phyloP scores from a whole-genome alignment of 2,113 vertebrate species.

The Scalopus aquaticus region DNA sequence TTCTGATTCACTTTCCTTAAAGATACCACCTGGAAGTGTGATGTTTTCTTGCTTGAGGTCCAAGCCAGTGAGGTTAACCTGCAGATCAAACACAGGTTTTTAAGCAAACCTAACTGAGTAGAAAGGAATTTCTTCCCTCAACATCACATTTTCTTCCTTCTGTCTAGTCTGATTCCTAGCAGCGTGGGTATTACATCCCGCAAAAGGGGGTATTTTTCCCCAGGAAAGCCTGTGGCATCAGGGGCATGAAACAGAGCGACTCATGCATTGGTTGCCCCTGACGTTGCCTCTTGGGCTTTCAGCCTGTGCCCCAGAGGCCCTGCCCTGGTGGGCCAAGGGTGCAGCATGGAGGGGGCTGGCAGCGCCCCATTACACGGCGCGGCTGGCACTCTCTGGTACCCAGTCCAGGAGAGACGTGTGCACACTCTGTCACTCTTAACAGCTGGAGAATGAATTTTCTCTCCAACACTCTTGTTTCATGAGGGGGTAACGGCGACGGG shows the following conservation, averaged over 20 bases:
- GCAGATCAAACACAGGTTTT: conserved; percentile 3
- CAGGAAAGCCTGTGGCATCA: background rate
- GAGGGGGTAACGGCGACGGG: conserved; percentile 23
- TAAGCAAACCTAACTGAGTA: conserved; percentile 23
- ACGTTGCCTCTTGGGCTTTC: conserved; percentile 50
- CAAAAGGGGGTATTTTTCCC: background rate
- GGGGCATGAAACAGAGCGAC: conserved; percentile 67
- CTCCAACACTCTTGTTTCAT: conserved; percentile 67
- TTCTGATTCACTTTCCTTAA: conserved; percentile 75
- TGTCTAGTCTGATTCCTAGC: background rate
- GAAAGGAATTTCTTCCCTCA: background rate
- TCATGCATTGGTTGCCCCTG: conserved; percentile 34
- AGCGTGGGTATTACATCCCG: conserved; percentile 45
- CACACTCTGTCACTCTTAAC: conserved; percentile 65
- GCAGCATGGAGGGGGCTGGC: conserved; percentile 67
- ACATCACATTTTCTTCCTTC: conserved; percentile 48
- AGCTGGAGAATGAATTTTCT: conserved; percentile 81
- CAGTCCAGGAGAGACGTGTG: conserved; percentile 50
- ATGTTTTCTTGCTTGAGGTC: conserved; percentile 30
- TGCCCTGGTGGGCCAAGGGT: conserved; percentile 66
- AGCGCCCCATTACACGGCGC: conserved; percentile 70
- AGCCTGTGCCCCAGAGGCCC: conserved; percentile 17
- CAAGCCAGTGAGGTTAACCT: conserved; percentile 43
- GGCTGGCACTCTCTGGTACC: conserved; percentile 70
- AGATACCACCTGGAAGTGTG: conserved; percentile 73